Base-by-base conservation (phyloP, 2,888 invertebrate genomes). In the Andrena bicolor region DNA sequence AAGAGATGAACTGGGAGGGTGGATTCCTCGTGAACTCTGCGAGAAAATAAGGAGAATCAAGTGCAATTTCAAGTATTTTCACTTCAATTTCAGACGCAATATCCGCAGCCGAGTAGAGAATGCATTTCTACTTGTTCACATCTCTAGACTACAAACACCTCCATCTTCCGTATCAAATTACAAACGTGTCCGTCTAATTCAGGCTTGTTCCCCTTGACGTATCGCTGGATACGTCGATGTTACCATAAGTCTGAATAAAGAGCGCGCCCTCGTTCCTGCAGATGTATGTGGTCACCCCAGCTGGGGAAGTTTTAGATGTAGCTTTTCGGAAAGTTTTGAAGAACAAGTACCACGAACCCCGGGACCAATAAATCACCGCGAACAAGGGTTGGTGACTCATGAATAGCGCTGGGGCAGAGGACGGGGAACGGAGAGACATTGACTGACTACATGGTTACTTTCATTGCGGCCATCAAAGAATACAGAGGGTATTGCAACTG, bases 341-440 rank as follows among this genome's bases (percentile, higher is more conserved):
- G 70, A 70, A 70, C 70, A 70, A 70, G 61, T 60, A 71, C 71
- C 60, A 61, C 60, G 49, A 49, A 30, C 16, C 49, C 48, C 30
- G 61, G 60, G 32, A 20, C 48, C 61, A 58, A 71, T 71, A 71
- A 71, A 71, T 71, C 71, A 71, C 71, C 49, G 30, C 8, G 71
- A 71, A 71, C 71, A 61, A 35, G 71, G 71, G 60, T 61, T 60
- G 71, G 58, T 71, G 71, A 71, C 61, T 71, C 71, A 71, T 71
- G 71, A 61, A 71, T 71, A 61, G 48, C 60, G 58, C 61, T 13
- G 61, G 61, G 20, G 61, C 41, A 26, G 60, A 61, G 41, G 64
- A 16, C 16, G n/a, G 53, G 68, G 23, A 23, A 26, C 8, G 51
- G 66, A 30, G 48, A 35, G 28, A 23, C 56, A 28, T 69, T 41